A percentile compares a stretch with the other conserved stretches of the same genome.
These are phyloP conservation scores for Elgaria multicarinata DNA, from an alignment of 2,113 vertebrate species.

Conservation along the genomic window DNA sequence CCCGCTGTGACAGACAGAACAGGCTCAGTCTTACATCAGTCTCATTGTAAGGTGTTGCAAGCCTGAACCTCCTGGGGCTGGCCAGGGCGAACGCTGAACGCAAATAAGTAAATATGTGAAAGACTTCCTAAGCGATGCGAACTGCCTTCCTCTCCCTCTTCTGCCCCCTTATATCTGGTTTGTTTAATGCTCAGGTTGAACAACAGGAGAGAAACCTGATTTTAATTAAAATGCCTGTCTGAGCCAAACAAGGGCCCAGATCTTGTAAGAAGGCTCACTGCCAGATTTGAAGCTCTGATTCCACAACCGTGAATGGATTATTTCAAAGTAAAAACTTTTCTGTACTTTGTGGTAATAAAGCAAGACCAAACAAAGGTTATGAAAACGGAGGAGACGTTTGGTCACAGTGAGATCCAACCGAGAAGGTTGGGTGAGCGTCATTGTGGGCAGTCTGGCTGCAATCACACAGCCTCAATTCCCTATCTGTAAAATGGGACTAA, in stretches of 20 bases:
- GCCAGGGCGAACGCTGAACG: background rate
- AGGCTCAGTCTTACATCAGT: background rate
- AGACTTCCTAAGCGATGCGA: background rate
- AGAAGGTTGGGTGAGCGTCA: background rate
- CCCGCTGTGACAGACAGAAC: no score
- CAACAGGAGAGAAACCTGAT: background rate
- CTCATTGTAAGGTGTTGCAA: background rate
- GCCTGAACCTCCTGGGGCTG: background rate
- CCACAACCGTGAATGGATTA: background rate
- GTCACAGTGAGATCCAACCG: no score
- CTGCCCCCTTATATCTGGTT: background rate
- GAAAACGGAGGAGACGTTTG: background rate
- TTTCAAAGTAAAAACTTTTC: background rate
- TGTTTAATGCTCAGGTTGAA: background rate
- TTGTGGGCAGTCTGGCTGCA: no score
- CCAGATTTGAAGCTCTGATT: background rate
- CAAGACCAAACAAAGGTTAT: background rate
- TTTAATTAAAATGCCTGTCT: background rate
- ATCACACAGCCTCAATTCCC: background rate
- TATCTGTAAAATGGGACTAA: background rate
- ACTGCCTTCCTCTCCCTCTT: background rate
- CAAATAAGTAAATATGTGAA: no score
- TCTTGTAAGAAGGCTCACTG: background rate
- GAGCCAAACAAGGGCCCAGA: background rate
- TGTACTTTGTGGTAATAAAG: background rate